Conservation (phyloP, 2,888 invertebrate species). For the Drosophila subsilvestris region DNA sequence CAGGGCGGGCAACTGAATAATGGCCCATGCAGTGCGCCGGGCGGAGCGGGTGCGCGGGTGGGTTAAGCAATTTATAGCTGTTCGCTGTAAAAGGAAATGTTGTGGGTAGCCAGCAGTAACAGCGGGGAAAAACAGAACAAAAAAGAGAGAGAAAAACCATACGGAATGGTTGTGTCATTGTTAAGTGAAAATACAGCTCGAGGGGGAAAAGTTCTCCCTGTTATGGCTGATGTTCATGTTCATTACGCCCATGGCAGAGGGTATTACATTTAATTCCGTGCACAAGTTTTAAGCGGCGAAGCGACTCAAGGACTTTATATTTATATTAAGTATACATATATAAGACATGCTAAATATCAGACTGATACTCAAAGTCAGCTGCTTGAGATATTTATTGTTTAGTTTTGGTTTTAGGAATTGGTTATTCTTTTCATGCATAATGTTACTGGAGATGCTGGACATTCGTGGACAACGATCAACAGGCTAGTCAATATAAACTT, state of each 20-base stretch:
- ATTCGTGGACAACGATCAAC: no score
- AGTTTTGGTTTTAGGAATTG: no score
- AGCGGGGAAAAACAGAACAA: slow-evolving; percentile 15
- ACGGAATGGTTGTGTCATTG: slow-evolving; percentile 34
- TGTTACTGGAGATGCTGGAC: no score
- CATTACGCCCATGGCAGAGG: slow-evolving; percentile 39
- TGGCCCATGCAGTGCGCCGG: slow-evolving; percentile 12
- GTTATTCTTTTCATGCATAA: no score
- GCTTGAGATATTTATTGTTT: no score
- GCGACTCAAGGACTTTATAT: no score
- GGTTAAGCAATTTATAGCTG: slow-evolving; percentile 63
- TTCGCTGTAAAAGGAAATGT: slow-evolving; percentile 55
- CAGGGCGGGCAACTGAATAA: slow-evolving; percentile 31
- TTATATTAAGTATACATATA: no score
- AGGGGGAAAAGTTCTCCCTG: slow-evolving; percentile 28
- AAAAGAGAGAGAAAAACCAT: slow-evolving; percentile 13
- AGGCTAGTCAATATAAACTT: no score
- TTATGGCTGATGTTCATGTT: slow-evolving; percentile 40
- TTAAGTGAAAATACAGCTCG: slow-evolving; percentile 27
- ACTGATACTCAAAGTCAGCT: no score
- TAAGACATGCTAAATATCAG: no score
- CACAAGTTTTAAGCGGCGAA: slow-evolving; percentile 3
- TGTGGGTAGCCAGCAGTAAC: slow-evolving; percentile 37
- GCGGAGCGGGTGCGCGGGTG: not conserved
- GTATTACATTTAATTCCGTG: slow-evolving; percentile 35